Evolutionary conservation across 2,797 vertebrate genomes (phyloP), one percentile per base, ranked within the genome.

Genomic region (Danio choprae): DNA sequence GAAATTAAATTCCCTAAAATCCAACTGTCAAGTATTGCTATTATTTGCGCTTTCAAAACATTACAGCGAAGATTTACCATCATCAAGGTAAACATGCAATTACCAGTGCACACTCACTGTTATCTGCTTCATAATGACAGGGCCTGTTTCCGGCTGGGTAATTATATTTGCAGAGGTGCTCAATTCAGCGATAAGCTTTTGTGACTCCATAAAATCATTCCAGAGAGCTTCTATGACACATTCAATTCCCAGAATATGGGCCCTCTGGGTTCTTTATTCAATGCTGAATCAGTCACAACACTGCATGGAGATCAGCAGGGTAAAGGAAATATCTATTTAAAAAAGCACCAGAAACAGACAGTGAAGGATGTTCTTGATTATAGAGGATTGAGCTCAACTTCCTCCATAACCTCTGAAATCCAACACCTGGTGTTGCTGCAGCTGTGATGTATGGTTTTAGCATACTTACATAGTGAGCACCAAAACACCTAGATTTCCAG

Each of bases 301-400:
- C 36, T 16, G 60, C 9, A 16, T 50, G 56, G 40, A 64, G 51
- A 71, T n/a, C 80, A 63, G 41, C 58, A 22, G 65, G 40, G 20
- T 67, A 51, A 46, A 8, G 6, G 15, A 60, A 60, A 78, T 60
- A 41, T 62, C 55, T 50, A 40, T 56, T 2, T 18, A 6, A 59
- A 48, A 74, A 5, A 38, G 9, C 16, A 13, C 22, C n/a, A 53
- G 18, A 38, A 87, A 85, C 80, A 84, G 83, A 89, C 84, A 89
- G 84, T 86, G 83, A 84, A 88, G 90, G 86, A 89, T 86, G 89
- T 88, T 89, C 84, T 86, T 86, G 90, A 91, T 93, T 89, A 92
- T 85, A 81, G 83, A 88, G 87, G 88, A 90, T 85, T 88, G 29
- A 29, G 87, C 79, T 86, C 65, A 80, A 79, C 86, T 80, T 79